A percentile compares a stretch with the other conserved stretches of the same genome.
phyloP scores from a whole-genome alignment of 2,888 invertebrate species.

The Orthosia gracilis region DNA sequence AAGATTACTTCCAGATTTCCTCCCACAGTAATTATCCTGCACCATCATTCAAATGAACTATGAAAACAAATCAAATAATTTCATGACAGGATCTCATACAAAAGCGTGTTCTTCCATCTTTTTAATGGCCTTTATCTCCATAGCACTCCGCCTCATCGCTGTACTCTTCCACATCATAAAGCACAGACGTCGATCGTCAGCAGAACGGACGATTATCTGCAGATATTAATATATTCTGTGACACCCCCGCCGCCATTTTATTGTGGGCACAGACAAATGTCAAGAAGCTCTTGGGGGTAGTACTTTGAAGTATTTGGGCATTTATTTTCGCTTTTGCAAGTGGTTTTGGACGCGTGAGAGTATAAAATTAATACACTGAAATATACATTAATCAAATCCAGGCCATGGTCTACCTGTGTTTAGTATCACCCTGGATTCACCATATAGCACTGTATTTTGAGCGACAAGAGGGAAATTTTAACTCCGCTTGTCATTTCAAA shows the following conservation, averaged over 20 bases:
- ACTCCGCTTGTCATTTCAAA: no score
- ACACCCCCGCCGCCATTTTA: conserved; percentile 36
- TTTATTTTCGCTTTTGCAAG: no score
- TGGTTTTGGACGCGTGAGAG: background rate
- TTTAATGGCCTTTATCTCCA: conserved; percentile 3
- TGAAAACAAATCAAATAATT: background rate
- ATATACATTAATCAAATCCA: no score
- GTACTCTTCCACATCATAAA: conserved; percentile 56
- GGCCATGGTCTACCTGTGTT: no score
- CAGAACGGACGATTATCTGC: conserved; percentile 43
- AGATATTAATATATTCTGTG: conserved; percentile 61
- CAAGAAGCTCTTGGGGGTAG: conserved; percentile 19
- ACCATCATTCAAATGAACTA: background rate
- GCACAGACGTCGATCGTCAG: conserved; percentile 56
- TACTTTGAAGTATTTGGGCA: background rate
- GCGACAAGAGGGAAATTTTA: no score
- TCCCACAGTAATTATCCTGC: background rate
- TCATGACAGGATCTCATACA: background rate
- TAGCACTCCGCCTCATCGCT: conserved; percentile 6
- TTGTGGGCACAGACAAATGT: conserved; percentile 7
- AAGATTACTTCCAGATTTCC: background rate
- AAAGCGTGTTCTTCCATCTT: conserved; percentile 1
- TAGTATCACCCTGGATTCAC: no score
- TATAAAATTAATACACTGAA: no score
- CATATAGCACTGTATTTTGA: no score